Base-by-base conservation (phyloP, 1,140 invertebrate species). In the Drosophila murphyi region DNA sequence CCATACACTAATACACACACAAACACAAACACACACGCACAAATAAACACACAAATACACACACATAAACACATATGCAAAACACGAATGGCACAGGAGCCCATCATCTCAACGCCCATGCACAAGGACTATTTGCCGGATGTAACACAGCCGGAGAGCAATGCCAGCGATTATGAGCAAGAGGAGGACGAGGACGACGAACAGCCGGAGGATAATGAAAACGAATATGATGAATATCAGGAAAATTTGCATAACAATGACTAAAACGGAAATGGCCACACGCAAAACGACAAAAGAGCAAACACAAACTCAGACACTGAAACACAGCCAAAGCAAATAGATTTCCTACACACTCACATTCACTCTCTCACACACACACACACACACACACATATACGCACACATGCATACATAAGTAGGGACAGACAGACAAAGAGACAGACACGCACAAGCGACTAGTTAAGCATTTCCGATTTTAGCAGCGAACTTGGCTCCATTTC, bases 151-250 rank as follows among this genome's bases (percentile, higher is more conserved):
- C 90, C 85, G 55, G 91, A 92, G 59, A 91, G 91, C 80, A 90
- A 92, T 64, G 78, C 86, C 74, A 92, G 90, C 79, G 91, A 92
- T 67, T 90, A 92, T 70, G 91, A 93, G 68, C 82, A 92, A 68
- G 91, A 92, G 71, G 92, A 92, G 37, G 92, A 93, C 37, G 92
- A 92, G 37, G 92, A 92, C 51, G 92, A 92, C 55, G 88, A 92
- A 48, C 86, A 91, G 72, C 73, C 76, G 50, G 91, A 92, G 64
- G 85, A 82, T 67, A 89, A 89, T 89, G 91, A 93, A 87, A 91
- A 93, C 61, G 92, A 92, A 82, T 92, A 93, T 75, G 90, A 92
- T 87, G 92, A 93, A 85, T 93, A 93, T 92, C 91, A 91, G 76
- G 92, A 92, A 60, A 91, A 92, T 92, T 85, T 92, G 73, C 92